Conservation (phyloP, 2,797 vertebrate species). For the Schizopygopsis pylzovi region DNA sequence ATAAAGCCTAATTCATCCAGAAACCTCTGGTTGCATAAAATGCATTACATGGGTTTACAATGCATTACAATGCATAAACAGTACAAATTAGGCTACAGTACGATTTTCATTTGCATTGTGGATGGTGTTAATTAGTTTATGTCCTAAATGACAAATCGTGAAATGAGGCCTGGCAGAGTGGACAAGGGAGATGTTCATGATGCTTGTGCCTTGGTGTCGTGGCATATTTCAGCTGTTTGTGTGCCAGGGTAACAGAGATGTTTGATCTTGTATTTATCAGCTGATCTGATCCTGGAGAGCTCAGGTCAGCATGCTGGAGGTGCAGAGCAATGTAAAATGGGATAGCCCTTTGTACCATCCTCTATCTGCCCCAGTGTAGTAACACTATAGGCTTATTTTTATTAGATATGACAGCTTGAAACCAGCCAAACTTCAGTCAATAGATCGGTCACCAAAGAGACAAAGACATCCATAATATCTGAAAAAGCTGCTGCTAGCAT, state of each 20-base stretch:
- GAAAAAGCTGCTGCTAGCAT: neutral
- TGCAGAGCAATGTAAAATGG: neutral
- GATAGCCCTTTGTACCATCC: neutral
- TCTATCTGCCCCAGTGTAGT: neutral
- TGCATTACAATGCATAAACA: neutral
- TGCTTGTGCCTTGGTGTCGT: neutral
- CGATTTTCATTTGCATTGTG: neutral
- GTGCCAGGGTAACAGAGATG: slow-evolving; percentile 28
- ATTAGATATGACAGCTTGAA: neutral
- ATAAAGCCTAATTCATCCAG: neutral
- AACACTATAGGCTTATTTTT: neutral
- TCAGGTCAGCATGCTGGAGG: slow-evolving; percentile 67
- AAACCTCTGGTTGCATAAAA: neutral
- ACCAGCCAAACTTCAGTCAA: neutral
- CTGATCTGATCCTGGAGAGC: slow-evolving; percentile 52
- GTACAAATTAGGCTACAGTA: neutral
- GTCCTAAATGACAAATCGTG: neutral
- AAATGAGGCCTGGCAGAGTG: slow-evolving; percentile 51
- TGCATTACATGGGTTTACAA: neutral
- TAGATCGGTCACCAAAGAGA: neutral
- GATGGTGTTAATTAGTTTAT: neutral
- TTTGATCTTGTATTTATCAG: slow-evolving; percentile 8
- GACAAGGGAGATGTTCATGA: slow-evolving; percentile 54
- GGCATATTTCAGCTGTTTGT: neutral
- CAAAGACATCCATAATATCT: neutral